phyloP scores from a whole-genome alignment of 2,888 invertebrate genomes.

The Podotricha telesiphe region DNA sequence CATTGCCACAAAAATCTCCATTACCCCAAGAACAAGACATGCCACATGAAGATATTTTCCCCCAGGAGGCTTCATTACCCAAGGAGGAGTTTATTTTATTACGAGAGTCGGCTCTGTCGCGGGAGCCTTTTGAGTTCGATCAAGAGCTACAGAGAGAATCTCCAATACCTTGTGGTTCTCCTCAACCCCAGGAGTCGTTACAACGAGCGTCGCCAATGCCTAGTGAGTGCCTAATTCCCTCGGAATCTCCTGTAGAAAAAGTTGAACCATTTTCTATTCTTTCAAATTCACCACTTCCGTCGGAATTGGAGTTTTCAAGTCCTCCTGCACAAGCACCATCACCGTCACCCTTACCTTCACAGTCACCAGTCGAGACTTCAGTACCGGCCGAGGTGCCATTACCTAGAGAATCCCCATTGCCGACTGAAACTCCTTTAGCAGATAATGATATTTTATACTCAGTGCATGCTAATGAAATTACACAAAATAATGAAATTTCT shows the following conservation, averaged over 20 bases:
- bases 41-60: slow-evolving; percentile 26
- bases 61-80: slow-evolving; percentile 48
- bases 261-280: slow-evolving; percentile 45
- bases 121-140: slow-evolving; percentile 48
- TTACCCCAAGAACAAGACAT: slow-evolving; percentile 47
- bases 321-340: slow-evolving; percentile 42
- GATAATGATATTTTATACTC: slow-evolving; percentile 26
- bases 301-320: slow-evolving; percentile 28
- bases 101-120: slow-evolving; percentile 42
- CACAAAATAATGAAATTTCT: slow-evolving; percentile 30
- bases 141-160: slow-evolving; percentile 44
- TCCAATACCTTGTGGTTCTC: slow-evolving; percentile 23
- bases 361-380: slow-evolving; percentile 44
- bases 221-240: slow-evolving; percentile 44
- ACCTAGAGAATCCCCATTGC: slow-evolving; percentile 47
- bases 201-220: slow-evolving; percentile 53
- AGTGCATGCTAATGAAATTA: slow-evolving; percentile 22
- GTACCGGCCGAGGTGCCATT: slow-evolving; percentile 48
- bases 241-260: slow-evolving; percentile 48
- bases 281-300: slow-evolving; percentile 47
- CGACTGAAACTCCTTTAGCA: slow-evolving; percentile 42
- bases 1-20: slow-evolving; percentile 50
- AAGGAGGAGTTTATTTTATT: slow-evolving; percentile 44
- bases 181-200: slow-evolving; percentile 45
- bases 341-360: slow-evolving; percentile 40